Evolutionary conservation across 2,888 invertebrate species (phyloP).

Genomic region (Yponomeuta plumbellus): DNA sequence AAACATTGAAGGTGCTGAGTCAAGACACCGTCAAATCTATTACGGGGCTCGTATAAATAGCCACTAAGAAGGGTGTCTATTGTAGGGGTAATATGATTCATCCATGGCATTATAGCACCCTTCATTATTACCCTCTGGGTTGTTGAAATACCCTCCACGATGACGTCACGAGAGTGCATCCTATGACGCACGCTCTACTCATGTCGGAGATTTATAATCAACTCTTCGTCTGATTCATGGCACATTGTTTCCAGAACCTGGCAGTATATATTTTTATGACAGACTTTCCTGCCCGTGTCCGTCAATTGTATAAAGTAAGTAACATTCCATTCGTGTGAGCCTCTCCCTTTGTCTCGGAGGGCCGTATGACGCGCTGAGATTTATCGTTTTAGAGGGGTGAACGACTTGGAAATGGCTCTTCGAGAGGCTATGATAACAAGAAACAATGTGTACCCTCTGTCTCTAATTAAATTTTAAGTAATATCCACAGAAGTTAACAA

Average conservation of each 20-base stretch:
- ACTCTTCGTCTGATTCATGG: conserved; percentile 57
- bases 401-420: background rate
- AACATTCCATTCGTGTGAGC: background rate
- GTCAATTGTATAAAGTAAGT: conserved; percentile 6
- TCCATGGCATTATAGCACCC: conserved; percentile 49
- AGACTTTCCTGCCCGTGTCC: conserved; percentile 22
- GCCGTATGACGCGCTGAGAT: background rate
- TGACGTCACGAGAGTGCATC: conserved; percentile 62
- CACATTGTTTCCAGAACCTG: conserved; percentile 35
- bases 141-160: conserved; percentile 45
- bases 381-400: conserved; percentile 7
- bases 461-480: conserved; percentile 5
- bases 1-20: background rate
- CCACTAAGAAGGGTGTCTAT: conserved; percentile 37
- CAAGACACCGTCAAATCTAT: conserved; percentile 20
- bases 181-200: conserved; percentile 40
- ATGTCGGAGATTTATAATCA: conserved; percentile 47
- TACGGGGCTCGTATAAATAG: conserved; percentile 57
- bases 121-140: conserved; percentile 54
- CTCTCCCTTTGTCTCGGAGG: background rate
- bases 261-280: conserved; percentile 39
- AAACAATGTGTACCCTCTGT: conserved; percentile 18
- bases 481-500: background rate
- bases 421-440: conserved; percentile 4
- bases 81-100: conserved; percentile 68